Base-by-base conservation (phyloP, 2,888 invertebrate genomes). In the Thelaira solivaga region DNA sequence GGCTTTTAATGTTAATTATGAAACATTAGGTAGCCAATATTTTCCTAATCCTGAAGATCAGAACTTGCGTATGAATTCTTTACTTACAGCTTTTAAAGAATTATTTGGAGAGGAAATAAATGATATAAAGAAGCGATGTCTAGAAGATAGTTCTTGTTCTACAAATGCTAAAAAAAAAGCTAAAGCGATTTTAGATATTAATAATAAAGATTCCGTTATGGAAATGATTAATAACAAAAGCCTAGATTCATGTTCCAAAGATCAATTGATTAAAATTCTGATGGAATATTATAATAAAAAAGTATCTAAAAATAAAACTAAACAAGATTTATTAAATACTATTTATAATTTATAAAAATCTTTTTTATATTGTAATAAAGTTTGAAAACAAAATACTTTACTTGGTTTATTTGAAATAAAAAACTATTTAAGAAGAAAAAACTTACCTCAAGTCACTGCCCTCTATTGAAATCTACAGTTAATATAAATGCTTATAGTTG, bases 1-100 rank as follows among this genome's bases (percentile, higher is more conserved):
- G 81, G 93, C 93, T 1, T 89, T 94, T 43, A 91, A 93, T 81
- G 84, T 94, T 43, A 91, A 92, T 80, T 89, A 89, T 18, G 90
- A 91, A 49, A 90, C 90, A 85, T 87, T 80, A 2, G 83, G 84
- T 0, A 74, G 83, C 1, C 81, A 83, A 18, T 83, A 85, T 41
- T 81, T 88, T 78, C 86, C 87, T 1, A 83, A 87, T 78, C 69
- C 82, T 1, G 78, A 80, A 7, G 71, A 82, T n/a, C 89, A 89
- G 77, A 85, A 88, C 67, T 75, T 82, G 31, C 85, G 88, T 7
- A 86, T 89, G 62, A 82, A 82, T 4, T 80, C 83, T 18, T 72
- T 85, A 31, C 6, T 87, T 18, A 82, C 85, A 0, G 76, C 82
- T 1, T 83, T 86, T 29, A 77, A 82, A 0, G 67, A 80, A 8